These are phyloP conservation scores for Dryomyza anilis DNA, from an alignment of 2,888 invertebrate genomes.

Conservation along the genomic window DNA sequence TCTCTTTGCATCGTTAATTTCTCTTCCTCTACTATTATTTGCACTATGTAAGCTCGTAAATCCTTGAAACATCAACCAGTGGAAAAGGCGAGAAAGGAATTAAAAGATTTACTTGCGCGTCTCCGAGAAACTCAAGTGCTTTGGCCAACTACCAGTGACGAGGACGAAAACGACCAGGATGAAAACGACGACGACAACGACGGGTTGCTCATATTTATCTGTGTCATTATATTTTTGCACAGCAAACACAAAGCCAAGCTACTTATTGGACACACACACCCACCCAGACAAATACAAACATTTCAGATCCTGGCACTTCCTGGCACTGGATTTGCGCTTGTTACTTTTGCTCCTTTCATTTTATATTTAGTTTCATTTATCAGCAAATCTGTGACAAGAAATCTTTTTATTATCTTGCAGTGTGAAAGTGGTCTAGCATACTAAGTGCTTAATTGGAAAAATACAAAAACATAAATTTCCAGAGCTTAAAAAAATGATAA, in stretches of 20 bases:
- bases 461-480: too few relatives aligned
- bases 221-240: neutral
- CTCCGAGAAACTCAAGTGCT: neutral
- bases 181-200: neutral
- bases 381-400: too few relatives aligned
- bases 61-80: neutral
- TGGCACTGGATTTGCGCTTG: too few relatives aligned
- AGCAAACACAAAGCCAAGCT: neutral
- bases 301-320: neutral
- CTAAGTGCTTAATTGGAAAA: too few relatives aligned
- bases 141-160: neutral
- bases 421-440: too few relatives aligned
- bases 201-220: neutral
- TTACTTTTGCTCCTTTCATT: too few relatives aligned
- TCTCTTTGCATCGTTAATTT: neutral
- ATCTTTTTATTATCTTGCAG: too few relatives aligned
- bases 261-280: neutral
- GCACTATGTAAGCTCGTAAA: neutral
- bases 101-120: constrained; percentile 3
- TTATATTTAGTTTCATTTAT: too few relatives aligned
- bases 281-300: neutral
- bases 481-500: too few relatives aligned
- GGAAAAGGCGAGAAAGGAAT: neutral
- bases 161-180: neutral
- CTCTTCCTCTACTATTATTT: too few relatives aligned